Evolutionary conservation across 2,113 vertebrate species (phyloP).

Genomic region (Rhineura floridana): DNA sequence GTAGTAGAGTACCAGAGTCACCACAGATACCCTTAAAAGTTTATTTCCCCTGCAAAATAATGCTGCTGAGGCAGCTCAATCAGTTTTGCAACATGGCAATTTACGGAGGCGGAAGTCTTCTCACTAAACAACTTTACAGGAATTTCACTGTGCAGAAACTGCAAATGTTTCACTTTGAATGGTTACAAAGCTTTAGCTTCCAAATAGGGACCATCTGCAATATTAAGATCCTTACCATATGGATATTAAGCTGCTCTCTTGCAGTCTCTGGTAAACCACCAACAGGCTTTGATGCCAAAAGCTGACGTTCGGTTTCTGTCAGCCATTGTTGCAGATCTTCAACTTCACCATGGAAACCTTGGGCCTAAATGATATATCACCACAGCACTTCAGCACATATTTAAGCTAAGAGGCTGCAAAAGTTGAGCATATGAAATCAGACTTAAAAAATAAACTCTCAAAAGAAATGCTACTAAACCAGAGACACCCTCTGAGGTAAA

Average conservation of each 20-base stretch:
- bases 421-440: conserved; percentile 17
- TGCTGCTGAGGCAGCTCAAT: conserved; percentile 15
- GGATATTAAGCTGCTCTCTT: conserved; percentile 93
- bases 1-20: background rate
- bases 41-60: background rate
- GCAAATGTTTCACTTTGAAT: conserved; percentile 47
- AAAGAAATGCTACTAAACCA: background rate
- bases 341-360: conserved; percentile 98
- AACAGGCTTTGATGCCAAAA: conserved; percentile 94
- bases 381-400: conserved; percentile 49
- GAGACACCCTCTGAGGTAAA: background rate
- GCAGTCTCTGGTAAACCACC: conserved; percentile 98
- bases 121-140: conserved; percentile 48
- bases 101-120: background rate
- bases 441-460: background rate
- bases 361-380: conserved; percentile 84
- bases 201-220: conserved; percentile 71
- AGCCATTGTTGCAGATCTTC: conserved; percentile 98
- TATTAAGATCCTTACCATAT: conserved; percentile 90
- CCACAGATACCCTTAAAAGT: background rate
- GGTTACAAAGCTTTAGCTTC: conserved; percentile 43
- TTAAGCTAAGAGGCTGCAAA: conserved; percentile 38
- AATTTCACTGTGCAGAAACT: conserved; percentile 28
- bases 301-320: conserved; percentile 95
- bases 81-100: conserved; percentile 39